phyloP scores from a whole-genome alignment of 2,888 invertebrate genomes.

The Leptopilina syphax region DNA sequence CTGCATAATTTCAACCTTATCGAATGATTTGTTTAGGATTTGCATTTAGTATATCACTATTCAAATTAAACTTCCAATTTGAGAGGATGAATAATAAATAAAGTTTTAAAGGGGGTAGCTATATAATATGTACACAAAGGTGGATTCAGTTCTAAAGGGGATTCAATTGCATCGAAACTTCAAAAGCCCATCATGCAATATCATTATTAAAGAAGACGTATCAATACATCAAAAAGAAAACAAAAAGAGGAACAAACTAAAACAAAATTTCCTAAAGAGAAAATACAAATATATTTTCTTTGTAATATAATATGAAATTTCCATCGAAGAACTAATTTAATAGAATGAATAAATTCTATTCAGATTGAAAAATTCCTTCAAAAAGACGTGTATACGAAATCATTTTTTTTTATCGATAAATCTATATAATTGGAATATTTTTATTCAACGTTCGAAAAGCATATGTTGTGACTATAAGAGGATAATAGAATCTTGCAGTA shows the following conservation, averaged over 20 bases:
- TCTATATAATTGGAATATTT: background rate
- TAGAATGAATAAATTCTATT: no score
- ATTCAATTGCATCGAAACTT: conserved; percentile 6
- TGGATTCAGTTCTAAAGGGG: conserved; percentile 3
- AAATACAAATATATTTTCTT: background rate
- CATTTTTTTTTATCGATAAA: background rate
- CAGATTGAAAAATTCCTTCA: no score
- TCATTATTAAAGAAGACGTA: background rate
- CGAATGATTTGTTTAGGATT: background rate
- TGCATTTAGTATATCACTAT: background rate
- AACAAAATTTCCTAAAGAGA: background rate
- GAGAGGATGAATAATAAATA: background rate
- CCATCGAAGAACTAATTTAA: no score
- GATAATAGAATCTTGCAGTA: conserved; percentile 73
- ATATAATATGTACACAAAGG: conserved; percentile 8
- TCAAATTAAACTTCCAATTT: conserved; percentile 8
- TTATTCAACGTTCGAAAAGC: background rate
- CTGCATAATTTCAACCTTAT: background rate
- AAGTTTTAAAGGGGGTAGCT: conserved; percentile 8
- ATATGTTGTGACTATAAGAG: conserved; percentile 57
- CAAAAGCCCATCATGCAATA: conserved; percentile 6
- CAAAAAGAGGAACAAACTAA: background rate
- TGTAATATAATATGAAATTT: background rate
- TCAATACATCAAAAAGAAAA: background rate
- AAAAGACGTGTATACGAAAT: no score